A percentile compares a stretch with the other conserved stretches of the same genome.
Evolutionary conservation across 2,888 invertebrate species (phyloP).

Genomic region (Taphrorychus bicolor): DNA sequence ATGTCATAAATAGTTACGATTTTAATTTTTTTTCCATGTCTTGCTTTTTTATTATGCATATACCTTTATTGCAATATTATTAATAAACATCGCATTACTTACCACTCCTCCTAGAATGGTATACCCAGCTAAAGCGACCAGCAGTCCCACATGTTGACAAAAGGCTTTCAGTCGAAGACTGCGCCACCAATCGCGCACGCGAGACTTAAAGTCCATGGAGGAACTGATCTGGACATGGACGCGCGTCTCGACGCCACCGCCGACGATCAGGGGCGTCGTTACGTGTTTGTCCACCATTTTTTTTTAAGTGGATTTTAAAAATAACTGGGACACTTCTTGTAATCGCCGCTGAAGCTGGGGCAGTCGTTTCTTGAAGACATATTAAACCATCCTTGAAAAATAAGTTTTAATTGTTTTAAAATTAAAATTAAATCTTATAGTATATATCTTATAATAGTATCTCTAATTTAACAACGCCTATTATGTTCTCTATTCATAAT

Average conservation of each 20-base stretch:
- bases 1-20: no score
- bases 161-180: constrained; percentile 66
- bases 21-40: no score
- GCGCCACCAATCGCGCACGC: constrained; percentile 61
- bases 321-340: not conserved
- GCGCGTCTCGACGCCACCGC: constrained; percentile 42
- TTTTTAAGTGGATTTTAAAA: not conserved
- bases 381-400: no score
- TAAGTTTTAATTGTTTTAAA: no score
- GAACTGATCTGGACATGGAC: constrained; percentile 52
- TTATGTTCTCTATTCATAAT: no score
- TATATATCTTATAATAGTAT: no score
- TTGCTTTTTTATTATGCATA: no score
- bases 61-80: no score
- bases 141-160: constrained; percentile 73
- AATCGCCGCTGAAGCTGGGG: no score
- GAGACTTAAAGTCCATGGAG: constrained; percentile 53
- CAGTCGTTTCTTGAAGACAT: no score
- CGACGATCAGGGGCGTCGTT: constrained; percentile 42
- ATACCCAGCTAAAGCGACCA: constrained; percentile 78
- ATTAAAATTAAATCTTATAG: no score
- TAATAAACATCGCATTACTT: constrained; percentile 55
- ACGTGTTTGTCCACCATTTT: constrained; percentile 20
- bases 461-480: no score
- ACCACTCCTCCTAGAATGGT: constrained; percentile 83